Base-by-base conservation (phyloP, 2,797 vertebrate genomes). In the Sternotherus odoratus region DNA sequence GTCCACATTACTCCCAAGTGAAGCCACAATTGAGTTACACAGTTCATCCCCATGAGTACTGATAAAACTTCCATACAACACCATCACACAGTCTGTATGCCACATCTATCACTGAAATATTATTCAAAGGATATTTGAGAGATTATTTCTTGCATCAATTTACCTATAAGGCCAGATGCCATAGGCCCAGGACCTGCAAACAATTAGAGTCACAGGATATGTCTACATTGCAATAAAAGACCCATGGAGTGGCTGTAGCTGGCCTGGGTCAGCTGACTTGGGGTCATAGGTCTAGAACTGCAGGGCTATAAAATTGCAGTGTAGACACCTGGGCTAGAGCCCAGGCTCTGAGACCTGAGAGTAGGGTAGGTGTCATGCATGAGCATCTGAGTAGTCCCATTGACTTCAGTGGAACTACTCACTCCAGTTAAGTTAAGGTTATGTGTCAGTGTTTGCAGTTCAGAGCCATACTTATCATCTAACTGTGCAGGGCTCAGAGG, bases 351-450 rank as follows among this genome's bases (percentile, higher is more conserved):
- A 39, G 21, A 12, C 36, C 21, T 5, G 28, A 24, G 24, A 56
- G 24, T 13, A 7, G 60, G 60, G 33, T 13, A n/a, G 13, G 33
- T n/a, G 13, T 60, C 16, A 33, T 63, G 16, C 7, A n/a, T 36
- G 28, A n/a, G 83, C 28, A 19, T 46, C 6, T 3, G 36, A 80
- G 11, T 48, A 72, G 75, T 78, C 12, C 0, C 81, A 24, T 4
- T 75, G 56, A 85, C 46, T 3, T 36, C 80, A 24, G 36, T 82
- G 30, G 5, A 57, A 78, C 5, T 15, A 83, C 23, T 83, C 43
- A 11, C 0, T 0, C 1, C 4, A 4, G 12, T n/a, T 16, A 12
- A 63, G 15, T 51, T 77, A 30, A 8, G 48, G 24, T 30, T 87
- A 69, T 4, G 0, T 30, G 26, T 50, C 79, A 86, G 51, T 26